phyloP scores from a whole-genome alignment of 1,140 invertebrate species.

The Caenorhabditis inopinata region DNA sequence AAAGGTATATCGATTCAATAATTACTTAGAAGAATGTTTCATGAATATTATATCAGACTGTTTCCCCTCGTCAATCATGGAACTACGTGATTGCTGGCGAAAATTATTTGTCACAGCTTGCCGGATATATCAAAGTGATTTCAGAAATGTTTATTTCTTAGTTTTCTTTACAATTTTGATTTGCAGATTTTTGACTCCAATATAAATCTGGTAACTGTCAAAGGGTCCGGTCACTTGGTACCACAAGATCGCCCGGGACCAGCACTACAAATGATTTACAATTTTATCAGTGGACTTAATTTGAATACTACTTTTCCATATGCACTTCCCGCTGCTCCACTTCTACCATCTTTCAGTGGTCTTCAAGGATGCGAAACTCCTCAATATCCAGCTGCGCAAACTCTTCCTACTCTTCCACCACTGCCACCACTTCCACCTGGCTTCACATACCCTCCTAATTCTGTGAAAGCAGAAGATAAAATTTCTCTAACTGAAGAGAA shows the following conservation, averaged over 20 bases:
- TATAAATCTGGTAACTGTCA: conserved; percentile 31
- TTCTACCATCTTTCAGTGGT: conserved; percentile 17
- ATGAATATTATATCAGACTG: neutral
- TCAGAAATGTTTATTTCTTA: neutral
- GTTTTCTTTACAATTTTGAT: too few species aligned
- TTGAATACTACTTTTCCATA: conserved; percentile 4
- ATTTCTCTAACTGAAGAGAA: too few species aligned
- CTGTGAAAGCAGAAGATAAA: neutral
- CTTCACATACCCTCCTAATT: neutral
- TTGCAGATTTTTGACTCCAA: conserved; percentile 8
- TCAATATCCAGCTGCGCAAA: neutral
- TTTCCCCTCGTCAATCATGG: neutral
- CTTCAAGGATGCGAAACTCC: neutral
- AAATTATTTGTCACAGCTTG: neutral
- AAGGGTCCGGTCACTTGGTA: conserved; percentile 70
- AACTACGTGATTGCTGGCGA: conserved; percentile 4
- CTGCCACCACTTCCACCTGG: conserved; percentile 25
- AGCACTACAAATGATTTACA: conserved; percentile 67
- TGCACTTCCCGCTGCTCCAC: conserved; percentile 31
- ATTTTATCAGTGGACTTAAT: conserved; percentile 50
- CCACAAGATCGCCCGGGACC: conserved; percentile 69
- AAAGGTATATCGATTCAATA: too few species aligned
- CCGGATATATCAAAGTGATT: conserved; percentile 16
- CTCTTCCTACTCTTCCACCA: conserved; percentile 21
- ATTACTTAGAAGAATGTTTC: neutral